phyloP scores from a whole-genome alignment of 2,113 vertebrate genomes.

The Cervus canadensis region DNA sequence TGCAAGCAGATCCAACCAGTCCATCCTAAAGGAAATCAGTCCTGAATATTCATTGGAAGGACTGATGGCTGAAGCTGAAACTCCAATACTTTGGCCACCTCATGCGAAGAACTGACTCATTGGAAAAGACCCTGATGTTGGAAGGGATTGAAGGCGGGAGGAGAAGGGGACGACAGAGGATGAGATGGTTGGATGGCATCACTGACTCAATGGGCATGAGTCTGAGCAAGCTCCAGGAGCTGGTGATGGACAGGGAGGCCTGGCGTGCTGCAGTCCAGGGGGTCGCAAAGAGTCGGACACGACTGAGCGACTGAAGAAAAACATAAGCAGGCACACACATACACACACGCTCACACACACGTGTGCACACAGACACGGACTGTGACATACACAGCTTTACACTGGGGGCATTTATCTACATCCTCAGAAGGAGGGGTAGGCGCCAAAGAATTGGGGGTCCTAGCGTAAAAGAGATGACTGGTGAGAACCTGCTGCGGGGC shows the following conservation, averaged over 20 bases:
- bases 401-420: too few relatives aligned
- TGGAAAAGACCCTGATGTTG: neutral
- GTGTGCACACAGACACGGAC: too few relatives aligned
- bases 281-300: accelerated
- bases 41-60: neutral
- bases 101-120: accelerated
- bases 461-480: too few relatives aligned
- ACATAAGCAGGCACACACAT: too few relatives aligned
- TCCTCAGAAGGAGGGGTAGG: too few relatives aligned
- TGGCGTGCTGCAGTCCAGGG: accelerated
- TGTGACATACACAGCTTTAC: too few relatives aligned
- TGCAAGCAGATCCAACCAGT: neutral
- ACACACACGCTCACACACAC: too few relatives aligned
- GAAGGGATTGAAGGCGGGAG: neutral
- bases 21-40: neutral
- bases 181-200: neutral
- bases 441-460: too few relatives aligned
- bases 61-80: neutral
- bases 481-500: too few relatives aligned
- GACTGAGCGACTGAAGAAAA: neutral
- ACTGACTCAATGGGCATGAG: accelerated
- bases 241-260: neutral
- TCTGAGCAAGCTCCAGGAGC: neutral
- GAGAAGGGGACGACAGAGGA: accelerated
- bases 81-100: neutral